Evolutionary conservation across 1,140 invertebrate species (phyloP), one percentile per base, ranked within the genome.

Genomic region (Hyles vespertilio): DNA sequence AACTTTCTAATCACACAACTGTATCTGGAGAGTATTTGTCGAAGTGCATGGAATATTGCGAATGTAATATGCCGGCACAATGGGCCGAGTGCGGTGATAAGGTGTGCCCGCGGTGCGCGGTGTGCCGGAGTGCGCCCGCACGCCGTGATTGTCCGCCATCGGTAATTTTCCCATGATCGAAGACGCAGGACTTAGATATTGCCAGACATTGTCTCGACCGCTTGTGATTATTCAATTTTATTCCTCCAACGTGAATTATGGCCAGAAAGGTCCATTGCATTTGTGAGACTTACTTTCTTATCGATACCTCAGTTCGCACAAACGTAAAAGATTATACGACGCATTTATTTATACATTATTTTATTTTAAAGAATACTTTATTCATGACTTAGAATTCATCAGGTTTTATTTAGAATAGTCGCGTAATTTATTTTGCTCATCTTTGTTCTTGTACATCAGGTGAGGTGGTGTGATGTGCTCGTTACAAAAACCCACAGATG

Each of bases 11-110:
- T 79, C 76, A 69, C 59, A 63, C 59, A 69, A 72, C 56, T 72
- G 74, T 77, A 83, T 83, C 81, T 79, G 55, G 56, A 12, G 63
- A 65, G 69, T 70, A 78, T 80, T 82, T 73, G 77, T 81, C 57
- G 72, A 73, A 68, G 55, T 68, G 65, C 60, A 71, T 71, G 72
- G 74, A 75, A 81, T 83, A 83, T 83, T 77, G 77, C 67, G 64
- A 73, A 79, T 74, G 77, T 74, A 74, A 64, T 74, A 74, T 69
- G 63, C 65, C 59, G 62, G 70, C 65, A 83, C 80, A 82, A 82
- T 79, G 70, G 73, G 56, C 63, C 55, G 45, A 49, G 22, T 59
- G 65, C 51, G 52, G 57, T 72, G 79, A 81, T 81, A 81, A 79
- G 69, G 54, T 51, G 67, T 58, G 63, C 65, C 56, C 51, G 65